phyloP scores from a whole-genome alignment of 2,888 invertebrate genomes.

The Agrotis puta region DNA sequence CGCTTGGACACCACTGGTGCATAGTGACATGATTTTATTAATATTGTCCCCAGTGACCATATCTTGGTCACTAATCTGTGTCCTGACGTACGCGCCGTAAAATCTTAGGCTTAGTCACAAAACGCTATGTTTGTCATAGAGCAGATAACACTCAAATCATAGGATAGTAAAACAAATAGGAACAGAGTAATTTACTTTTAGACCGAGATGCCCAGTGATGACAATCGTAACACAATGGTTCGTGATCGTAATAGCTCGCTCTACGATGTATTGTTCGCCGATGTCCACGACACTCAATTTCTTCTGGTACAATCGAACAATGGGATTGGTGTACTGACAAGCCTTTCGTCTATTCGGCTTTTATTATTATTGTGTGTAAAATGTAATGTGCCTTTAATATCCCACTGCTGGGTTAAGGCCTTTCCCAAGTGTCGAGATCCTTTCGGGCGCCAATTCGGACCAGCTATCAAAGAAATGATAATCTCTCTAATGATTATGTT shows the following conservation, averaged over 20 bases:
- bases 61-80: not conserved
- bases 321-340: not conserved
- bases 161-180: slow-evolving; percentile 41
- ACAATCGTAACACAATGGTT: slow-evolving; percentile 74
- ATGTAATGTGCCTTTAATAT: no score
- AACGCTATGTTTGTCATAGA: slow-evolving; percentile 14
- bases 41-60: no score
- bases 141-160: slow-evolving; percentile 12
- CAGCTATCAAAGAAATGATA: no score
- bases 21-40: no score
- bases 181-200: slow-evolving; percentile 46
- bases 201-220: slow-evolving; percentile 64
- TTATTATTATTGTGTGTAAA: no score
- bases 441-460: no score
- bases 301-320: slow-evolving; percentile 40
- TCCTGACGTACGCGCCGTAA: not conserved
- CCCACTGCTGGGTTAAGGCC: no score
- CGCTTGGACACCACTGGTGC: no score
- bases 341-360: no score
- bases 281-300: slow-evolving; percentile 63
- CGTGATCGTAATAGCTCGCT: slow-evolving; percentile 73
- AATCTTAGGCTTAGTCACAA: not conserved
- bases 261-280: slow-evolving; percentile 76
- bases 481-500: no score
- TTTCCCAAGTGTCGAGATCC: no score